Conservation (phyloP, 2,888 invertebrate genomes). For the Drosophila ustulata region DNA sequence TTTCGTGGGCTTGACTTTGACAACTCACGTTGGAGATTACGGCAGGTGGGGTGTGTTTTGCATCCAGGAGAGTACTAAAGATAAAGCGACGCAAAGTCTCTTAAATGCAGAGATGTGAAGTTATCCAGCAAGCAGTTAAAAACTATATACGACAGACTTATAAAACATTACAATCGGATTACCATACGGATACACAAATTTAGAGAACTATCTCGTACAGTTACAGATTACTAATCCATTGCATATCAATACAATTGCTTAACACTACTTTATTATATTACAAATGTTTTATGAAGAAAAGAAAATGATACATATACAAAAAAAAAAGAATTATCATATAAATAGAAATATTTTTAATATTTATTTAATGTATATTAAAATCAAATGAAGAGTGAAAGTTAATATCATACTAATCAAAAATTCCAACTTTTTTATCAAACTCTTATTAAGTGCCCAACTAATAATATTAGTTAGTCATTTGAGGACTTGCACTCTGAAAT, state of each 20-base stretch:
- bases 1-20: slow-evolving; percentile 72
- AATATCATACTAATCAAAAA: no score
- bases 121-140: not conserved
- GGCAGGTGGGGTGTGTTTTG: slow-evolving; percentile 51
- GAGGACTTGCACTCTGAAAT: not conserved
- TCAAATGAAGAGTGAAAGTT: not conserved
- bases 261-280: no score
- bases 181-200: no score
- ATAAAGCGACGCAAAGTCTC: slow-evolving; percentile 4
- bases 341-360: not conserved
- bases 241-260: no score
- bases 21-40: slow-evolving; percentile 39
- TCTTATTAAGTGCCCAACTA: not conserved
- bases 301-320: no score
- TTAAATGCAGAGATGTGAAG: slow-evolving; percentile 1
- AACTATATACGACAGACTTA: not conserved
- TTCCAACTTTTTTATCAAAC: no score
- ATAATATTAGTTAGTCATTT: not conserved
- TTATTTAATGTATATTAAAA: not conserved
- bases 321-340: no score
- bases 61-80: not conserved
- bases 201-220: no score
- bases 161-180: not conserved
- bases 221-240: no score
- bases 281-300: no score